Evolutionary conservation across 2,888 invertebrate species (phyloP).

Genomic region (Drosophila limbata): DNA sequence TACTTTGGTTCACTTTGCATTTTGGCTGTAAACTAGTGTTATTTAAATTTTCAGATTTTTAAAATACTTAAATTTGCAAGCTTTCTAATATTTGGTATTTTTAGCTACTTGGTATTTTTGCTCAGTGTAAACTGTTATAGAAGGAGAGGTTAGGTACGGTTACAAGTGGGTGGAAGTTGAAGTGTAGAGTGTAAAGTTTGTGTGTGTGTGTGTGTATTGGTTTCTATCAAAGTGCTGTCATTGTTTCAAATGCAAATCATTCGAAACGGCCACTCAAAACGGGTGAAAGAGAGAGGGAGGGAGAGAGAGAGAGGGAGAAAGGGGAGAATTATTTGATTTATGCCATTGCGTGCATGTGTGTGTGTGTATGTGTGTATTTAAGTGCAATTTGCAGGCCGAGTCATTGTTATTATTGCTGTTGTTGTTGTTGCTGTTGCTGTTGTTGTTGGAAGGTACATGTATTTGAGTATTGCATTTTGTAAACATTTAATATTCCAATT

Average conservation of each 20-base stretch:
- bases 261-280: slow-evolving; percentile 61
- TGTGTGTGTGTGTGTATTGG: slow-evolving; percentile 25
- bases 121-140: background rate
- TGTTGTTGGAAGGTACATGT: slow-evolving; percentile 34
- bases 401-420: slow-evolving; percentile 16
- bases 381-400: slow-evolving; percentile 70
- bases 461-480: slow-evolving; percentile 76
- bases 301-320: background rate
- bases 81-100: too few species aligned
- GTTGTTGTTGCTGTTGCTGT: slow-evolving; percentile 16
- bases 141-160: background rate
- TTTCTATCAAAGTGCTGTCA: slow-evolving; percentile 61
- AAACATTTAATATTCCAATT: slow-evolving; percentile 81
- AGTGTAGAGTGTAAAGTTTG: background rate
- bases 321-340: slow-evolving; percentile 65
- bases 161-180: background rate
- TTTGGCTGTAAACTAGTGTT: too few species aligned
- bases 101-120: background rate
- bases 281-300: background rate
- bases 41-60: too few species aligned
- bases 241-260: slow-evolving; percentile 77
- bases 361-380: slow-evolving; percentile 65
- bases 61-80: too few species aligned
- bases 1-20: too few species aligned
- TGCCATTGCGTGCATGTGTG: slow-evolving; percentile 37